Conservation (phyloP, 2,797 vertebrate species). For the Peromyscus attwateri region DNA sequence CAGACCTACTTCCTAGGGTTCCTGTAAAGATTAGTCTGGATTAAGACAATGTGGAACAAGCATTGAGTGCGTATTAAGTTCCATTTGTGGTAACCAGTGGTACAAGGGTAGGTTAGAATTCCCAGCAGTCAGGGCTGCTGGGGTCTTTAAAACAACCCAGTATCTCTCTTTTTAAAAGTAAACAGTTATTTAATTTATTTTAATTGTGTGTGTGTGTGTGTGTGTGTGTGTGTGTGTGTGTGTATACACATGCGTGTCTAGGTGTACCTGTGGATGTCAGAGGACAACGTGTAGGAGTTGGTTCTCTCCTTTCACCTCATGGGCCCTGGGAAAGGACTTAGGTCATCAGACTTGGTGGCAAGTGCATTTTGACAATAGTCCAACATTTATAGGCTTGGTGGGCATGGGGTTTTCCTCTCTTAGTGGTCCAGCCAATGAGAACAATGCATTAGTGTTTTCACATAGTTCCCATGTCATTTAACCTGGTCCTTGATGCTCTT, state of each 20-base stretch:
- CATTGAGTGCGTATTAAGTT: fast-evolving
- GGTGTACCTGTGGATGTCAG: not conserved
- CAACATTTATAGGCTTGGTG: not conserved
- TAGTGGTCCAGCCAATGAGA: not conserved
- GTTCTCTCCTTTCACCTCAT: not conserved
- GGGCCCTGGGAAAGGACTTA: not conserved
- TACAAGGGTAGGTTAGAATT: not conserved
- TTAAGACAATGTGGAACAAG: not conserved
- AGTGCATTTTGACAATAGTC: not conserved
- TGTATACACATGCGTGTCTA: too few species aligned
- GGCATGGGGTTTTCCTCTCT: not conserved
- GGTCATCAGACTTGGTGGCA: not conserved
- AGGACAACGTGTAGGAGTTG: not conserved
- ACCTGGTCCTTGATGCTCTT: not conserved
- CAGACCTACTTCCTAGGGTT: not conserved
- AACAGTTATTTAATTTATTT: not conserved
- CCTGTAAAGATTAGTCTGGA: not conserved
- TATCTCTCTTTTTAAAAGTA: not conserved
- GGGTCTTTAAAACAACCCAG: not conserved
- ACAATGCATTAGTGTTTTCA: not conserved
- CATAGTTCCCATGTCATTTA: too few species aligned
- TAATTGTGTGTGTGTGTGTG: not conserved
- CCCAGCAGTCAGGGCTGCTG: not conserved
- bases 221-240: not conserved
- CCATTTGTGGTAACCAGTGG: fast-evolving